Evolutionary conservation across 1,140 invertebrate species (phyloP).

Genomic region (Cylas formicarius): DNA sequence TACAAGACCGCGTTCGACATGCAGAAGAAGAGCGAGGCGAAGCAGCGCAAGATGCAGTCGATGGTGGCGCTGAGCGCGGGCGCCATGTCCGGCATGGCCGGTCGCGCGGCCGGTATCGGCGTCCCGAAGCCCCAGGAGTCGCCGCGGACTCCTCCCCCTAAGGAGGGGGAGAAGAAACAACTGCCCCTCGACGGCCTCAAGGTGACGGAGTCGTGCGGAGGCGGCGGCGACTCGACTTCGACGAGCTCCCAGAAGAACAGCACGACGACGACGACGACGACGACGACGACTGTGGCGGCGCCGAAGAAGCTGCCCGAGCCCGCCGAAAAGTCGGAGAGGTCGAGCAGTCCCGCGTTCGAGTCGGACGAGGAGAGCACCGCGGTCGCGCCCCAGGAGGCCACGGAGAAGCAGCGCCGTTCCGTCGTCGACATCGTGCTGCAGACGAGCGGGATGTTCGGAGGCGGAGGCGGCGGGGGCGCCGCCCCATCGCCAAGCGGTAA

Average conservation of each 20-base stretch:
- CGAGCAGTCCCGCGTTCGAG: slow-evolving; percentile 91
- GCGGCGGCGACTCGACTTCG: slow-evolving; percentile 46
- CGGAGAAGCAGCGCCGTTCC: slow-evolving; percentile 51
- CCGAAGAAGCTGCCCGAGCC: slow-evolving; percentile 60
- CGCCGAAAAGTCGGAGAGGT: slow-evolving; percentile 75
- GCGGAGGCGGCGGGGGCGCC: slow-evolving; percentile 3
- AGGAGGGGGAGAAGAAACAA: slow-evolving; percentile 7
- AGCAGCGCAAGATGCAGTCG: slow-evolving; percentile 88
- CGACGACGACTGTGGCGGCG: slow-evolving; percentile 47
- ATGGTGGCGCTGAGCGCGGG: slow-evolving; percentile 84
- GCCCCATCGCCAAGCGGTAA: slow-evolving; percentile 34
- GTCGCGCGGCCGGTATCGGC: slow-evolving; percentile 76
- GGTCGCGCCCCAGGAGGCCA: slow-evolving; percentile 14
- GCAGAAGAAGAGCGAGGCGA: slow-evolving; percentile 95
- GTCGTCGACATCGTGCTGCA: slow-evolving; percentile 58
- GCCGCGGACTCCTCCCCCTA: slow-evolving; percentile 31
- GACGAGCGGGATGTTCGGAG: slow-evolving; percentile 45
- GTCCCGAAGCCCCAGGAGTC: slow-evolving; percentile 70
- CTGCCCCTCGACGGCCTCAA: slow-evolving; percentile 14
- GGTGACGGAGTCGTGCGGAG: slow-evolving; percentile 26
- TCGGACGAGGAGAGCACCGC: slow-evolving; percentile 81
- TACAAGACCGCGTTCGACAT: slow-evolving; percentile 97
- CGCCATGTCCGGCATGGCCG: slow-evolving; percentile 80
- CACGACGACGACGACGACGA: slow-evolving; percentile 51
- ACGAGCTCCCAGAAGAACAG: slow-evolving; percentile 55